Evolutionary conservation across 2,888 invertebrate species (phyloP).

Genomic region (Eupithecia exiguata): DNA sequence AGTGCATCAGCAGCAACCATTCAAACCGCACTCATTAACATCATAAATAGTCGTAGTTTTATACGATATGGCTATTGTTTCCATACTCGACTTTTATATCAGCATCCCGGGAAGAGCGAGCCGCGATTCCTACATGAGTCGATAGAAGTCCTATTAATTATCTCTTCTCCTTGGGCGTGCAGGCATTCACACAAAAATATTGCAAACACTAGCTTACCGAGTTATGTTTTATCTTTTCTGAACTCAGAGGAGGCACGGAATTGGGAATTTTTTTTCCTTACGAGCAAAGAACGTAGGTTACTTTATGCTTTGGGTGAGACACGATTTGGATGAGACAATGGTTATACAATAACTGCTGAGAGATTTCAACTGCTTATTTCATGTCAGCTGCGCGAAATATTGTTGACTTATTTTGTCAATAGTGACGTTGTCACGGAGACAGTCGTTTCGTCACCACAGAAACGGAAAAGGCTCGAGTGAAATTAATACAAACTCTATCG

Average conservation of each 20-base stretch:
- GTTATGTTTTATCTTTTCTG: background rate
- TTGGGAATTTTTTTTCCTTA: background rate
- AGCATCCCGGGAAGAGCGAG: too few species aligned
- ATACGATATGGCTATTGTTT: too few species aligned
- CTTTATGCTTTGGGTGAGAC: too few species aligned
- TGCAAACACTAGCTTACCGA: background rate
- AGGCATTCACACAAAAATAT: background rate
- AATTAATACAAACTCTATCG: background rate
- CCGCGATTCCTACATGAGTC: too few species aligned
- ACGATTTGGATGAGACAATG: too few species aligned
- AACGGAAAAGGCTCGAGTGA: background rate
- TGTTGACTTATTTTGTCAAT: background rate
- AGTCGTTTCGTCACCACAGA: background rate
- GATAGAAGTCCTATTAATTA: background rate
- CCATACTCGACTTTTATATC: too few species aligned
- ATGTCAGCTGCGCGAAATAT: background rate
- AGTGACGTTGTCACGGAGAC: slow-evolving; percentile 1
- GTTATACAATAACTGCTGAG: too few species aligned
- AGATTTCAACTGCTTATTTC: too few species aligned
- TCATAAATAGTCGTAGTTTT: too few species aligned
- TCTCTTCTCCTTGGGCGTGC: background rate
- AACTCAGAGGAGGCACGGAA: background rate
- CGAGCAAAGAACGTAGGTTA: background rate
- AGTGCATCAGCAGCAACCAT: too few species aligned
- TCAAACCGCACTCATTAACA: too few species aligned